phyloP scores from a whole-genome alignment of 2,797 vertebrate species.

The Adelosebastes latens region DNA sequence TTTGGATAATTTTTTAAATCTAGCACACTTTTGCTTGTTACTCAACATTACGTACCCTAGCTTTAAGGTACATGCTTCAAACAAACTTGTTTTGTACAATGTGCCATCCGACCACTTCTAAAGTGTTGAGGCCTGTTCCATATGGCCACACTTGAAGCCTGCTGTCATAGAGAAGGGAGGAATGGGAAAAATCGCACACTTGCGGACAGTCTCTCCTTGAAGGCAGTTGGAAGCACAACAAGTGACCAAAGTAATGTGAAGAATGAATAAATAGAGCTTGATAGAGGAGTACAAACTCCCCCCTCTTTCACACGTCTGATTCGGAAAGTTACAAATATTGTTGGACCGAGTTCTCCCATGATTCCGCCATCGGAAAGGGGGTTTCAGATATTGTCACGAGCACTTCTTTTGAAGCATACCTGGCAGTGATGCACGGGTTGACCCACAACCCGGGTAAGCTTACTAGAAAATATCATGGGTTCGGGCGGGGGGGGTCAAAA shows the following conservation, averaged over 20 bases:
- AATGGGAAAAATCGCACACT: not conserved
- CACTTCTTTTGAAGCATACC: not conserved
- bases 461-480: no score
- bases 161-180: accelerated
- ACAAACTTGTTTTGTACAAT: not conserved
- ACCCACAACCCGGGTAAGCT: no score
- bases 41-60: no score
- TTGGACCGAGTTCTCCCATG: not conserved
- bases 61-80: not conserved
- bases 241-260: not conserved
- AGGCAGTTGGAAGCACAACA: not conserved
- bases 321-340: not conserved
- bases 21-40: no score
- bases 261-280: not conserved
- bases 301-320: not conserved
- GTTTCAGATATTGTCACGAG: not conserved
- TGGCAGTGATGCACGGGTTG: no score
- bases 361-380: not conserved
- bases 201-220: not conserved
- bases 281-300: not conserved
- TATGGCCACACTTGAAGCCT: not conserved
- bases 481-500: not conserved
- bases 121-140: not conserved
- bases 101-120: not conserved
- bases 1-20: no score